These are phyloP conservation scores for Spheniscus mendiculus DNA, from an alignment of 2,113 vertebrate genomes.

Conservation along the genomic window DNA sequence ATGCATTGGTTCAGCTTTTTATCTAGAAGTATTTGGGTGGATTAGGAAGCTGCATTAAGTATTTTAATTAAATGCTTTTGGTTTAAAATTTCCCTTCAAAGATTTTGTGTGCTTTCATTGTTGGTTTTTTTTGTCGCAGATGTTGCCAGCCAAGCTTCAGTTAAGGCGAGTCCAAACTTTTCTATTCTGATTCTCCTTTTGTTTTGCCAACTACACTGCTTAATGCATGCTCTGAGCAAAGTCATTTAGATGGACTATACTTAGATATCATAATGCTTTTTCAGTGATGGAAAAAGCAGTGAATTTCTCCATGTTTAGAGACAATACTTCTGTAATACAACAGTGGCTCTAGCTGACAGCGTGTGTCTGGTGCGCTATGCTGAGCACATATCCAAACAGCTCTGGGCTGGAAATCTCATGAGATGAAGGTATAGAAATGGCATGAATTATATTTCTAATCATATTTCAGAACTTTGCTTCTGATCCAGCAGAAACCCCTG, in stretches of 20 bases:
- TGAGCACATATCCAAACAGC: neutral
- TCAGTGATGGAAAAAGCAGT: neutral
- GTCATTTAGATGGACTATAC: neutral
- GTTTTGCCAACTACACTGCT: neutral
- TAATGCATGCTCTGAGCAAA: constrained; percentile 16
- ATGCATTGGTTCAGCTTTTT: constrained; percentile 52
- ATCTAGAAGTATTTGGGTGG: constrained; percentile 28
- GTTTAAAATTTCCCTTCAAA: constrained; percentile 26
- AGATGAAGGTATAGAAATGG: neutral
- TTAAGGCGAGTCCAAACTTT: constrained; percentile 61
- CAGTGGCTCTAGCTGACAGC: neutral
- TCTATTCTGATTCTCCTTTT: constrained; percentile 36
- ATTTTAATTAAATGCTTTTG: constrained; percentile 38
- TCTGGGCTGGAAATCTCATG: neutral
- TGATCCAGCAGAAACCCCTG: neutral
- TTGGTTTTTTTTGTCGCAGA: constrained; percentile 36
- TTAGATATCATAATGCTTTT: neutral
- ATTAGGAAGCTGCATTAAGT: constrained; percentile 22
- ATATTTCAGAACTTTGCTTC: neutral
- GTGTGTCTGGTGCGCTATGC: neutral
- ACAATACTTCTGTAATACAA: neutral
- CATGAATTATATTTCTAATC: neutral
- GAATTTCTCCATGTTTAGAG: neutral
- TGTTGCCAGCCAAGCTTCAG: constrained; percentile 64
- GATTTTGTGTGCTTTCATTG: constrained; percentile 21